Evolutionary conservation across 2,113 vertebrate genomes (phyloP).

Genomic region (Mesitornis unicolor): DNA sequence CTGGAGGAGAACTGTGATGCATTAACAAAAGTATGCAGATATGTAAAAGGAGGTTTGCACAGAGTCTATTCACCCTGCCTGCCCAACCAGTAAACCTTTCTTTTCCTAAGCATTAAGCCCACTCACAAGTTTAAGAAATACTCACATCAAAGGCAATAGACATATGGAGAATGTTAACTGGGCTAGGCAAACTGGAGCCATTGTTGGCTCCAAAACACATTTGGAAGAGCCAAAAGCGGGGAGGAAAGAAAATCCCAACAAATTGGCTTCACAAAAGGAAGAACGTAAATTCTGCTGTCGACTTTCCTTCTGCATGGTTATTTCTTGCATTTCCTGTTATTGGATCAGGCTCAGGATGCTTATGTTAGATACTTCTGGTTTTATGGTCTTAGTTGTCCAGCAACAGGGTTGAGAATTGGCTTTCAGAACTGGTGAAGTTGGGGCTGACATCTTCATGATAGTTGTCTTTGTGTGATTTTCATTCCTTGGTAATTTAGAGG

Average conservation of each 20-base stretch:
- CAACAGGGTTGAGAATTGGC: neutral
- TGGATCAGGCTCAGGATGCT: neutral
- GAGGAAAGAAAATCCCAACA: neutral
- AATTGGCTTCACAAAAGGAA: neutral
- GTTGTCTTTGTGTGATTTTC: neutral
- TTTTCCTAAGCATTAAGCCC: neutral
- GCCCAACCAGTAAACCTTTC: conserved; percentile 18
- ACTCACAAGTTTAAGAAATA: conserved; percentile 7
- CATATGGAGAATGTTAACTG: conserved; percentile 59
- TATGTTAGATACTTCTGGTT: neutral
- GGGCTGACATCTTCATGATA: neutral
- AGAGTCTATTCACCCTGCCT: neutral
- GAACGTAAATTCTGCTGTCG: conserved; percentile 37
- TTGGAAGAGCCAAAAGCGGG: conserved; percentile 7
- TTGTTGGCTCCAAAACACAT: conserved; percentile 19
- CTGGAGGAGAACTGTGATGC: neutral
- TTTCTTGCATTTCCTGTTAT: conserved; percentile 4
- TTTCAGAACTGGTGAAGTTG: neutral
- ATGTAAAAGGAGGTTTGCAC: neutral
- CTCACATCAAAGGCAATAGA: conserved; percentile 19
- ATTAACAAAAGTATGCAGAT: neutral
- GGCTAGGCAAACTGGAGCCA: conserved; percentile 47
- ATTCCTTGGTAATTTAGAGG: neutral
- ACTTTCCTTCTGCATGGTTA: neutral
- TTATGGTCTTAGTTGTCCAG: neutral